Base-by-base conservation (phyloP, 2,888 invertebrate species). In the Chouioia cunea region DNA sequence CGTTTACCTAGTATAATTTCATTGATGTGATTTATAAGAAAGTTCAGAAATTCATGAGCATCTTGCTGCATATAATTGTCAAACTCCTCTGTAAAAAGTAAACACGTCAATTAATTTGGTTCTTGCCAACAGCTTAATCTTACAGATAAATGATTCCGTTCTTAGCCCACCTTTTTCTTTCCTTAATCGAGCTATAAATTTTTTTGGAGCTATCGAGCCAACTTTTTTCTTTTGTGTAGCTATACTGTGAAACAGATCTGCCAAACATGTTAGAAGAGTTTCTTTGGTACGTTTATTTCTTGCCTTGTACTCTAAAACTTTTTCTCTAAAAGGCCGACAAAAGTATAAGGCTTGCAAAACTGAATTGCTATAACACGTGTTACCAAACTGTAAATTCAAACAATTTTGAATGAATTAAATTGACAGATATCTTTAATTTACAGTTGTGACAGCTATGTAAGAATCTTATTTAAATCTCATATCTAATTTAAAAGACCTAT, bases 21-120 rank as follows among this genome's bases (percentile, higher is more conserved):
- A 87, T 97, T 97, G 82, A 98, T 97, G 83, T 97, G 97, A 88
- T 99, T 99, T 76, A 99, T 95, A 74, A 99, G 90, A 87, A 99
- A 99, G 87, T 99, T 99, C 75, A 99, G 90, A 88, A 99, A 99
- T 86, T 99, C 99, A 86, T 99, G 99, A 59, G 99, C 99, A 92
- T 99, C 99, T 88, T 99, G 99, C 87, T 99, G 99, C 95, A 98
- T 97, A 84, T 98, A 99, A 87, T 99, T 99, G 88, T 99, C 99
- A 89, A 99, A 99, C 84, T 97, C 94, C 88, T 97, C 98, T 97
- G 90, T 73, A 90, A 91, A 78, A 10, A 36, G 12, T 12, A 36
- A 66, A 57, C 54, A 52, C 52, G 6, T n/a, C n/a, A 59, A 36
- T 47, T n/a, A 69, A 48, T 46, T 46, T 53, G 47, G 2, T n/a